Base-by-base conservation (phyloP, 1,140 invertebrate genomes). In the Chrysomallon squamiferum region DNA sequence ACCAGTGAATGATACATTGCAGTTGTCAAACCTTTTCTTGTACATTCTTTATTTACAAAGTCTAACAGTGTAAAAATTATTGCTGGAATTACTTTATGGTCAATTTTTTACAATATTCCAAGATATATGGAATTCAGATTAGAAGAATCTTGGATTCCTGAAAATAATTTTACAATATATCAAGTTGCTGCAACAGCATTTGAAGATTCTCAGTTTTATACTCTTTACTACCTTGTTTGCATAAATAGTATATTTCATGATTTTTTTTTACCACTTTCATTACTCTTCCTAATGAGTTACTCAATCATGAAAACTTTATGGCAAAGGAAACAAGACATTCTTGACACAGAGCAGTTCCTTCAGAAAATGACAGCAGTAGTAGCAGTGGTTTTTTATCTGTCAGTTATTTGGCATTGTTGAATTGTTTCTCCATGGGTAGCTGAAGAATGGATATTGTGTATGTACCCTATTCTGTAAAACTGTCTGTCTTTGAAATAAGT, bases 1-100 rank as follows among this genome's bases (percentile, higher is more conserved):
- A 92, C 92, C 11, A 87, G 92, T 59, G 92, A 93, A 84, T 84
- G 91, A 52, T 92, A 91, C 86, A 90, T 92, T 63, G 91, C 91
- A 32, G 91, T 93, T 15, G 91, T 91, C 72, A 89, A 91, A 83
- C 92, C 92, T 22, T 88, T 93, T 13, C 89, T 90, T 66, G 94
- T 95, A 0, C 88, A 93, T 58, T 93, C 93, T 59, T 86, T 90
- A 45, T 91, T 90, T 79, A 91, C 90, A 13, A 88, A 89, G 73
- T 83, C 83, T 2, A 74, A 88, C 3, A 87, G 88, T 15, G 84
- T 85, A 62, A 80, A 83, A 65, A 88, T 92, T 43, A 91, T 91
- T 54, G 74, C 88, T 65, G 77, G 87, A n/a, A 89, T 92, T 3
- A 88, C 88, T 64, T 65, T 91, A 5, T 86, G 90, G 65, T 91